Evolutionary conservation across 2,888 invertebrate species (phyloP).

Genomic region (Drymonia ruficornis): DNA sequence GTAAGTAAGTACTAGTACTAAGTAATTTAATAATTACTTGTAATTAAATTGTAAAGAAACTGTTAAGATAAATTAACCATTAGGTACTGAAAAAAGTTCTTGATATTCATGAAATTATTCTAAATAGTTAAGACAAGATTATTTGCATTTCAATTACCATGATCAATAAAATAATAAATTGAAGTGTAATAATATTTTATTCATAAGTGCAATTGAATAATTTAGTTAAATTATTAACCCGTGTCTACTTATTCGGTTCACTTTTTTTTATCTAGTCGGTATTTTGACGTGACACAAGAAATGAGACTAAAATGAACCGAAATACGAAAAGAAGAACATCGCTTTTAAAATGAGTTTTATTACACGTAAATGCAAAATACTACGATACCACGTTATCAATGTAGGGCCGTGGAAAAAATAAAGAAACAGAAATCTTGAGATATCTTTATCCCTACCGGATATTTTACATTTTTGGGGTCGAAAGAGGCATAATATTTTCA

Average conservation of each 20-base stretch:
- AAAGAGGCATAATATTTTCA: slow-evolving; percentile 42
- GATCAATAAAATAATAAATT: too few species aligned
- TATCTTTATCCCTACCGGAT: slow-evolving; percentile 34
- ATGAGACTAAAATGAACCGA: slow-evolving; percentile 6
- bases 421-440: slow-evolving; percentile 27
- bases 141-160: too few species aligned
- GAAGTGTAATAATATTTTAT: neutral
- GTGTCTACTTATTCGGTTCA: neutral
- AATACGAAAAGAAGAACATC: slow-evolving; percentile 9
- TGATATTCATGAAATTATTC: too few species aligned
- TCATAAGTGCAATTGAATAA: neutral
- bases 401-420: slow-evolving; percentile 34
- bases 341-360: slow-evolving; percentile 17
- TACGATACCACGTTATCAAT: slow-evolving; percentile 39
- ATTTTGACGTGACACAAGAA: neutral
- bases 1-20: too few species aligned
- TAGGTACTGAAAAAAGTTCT: too few species aligned
- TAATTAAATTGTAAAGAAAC: too few species aligned
- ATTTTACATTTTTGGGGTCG: slow-evolving; percentile 42
- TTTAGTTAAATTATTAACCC: neutral
- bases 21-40: too few species aligned
- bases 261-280: neutral
- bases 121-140: too few species aligned
- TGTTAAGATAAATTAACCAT: too few species aligned
- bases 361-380: slow-evolving; percentile 28